phyloP scores from a whole-genome alignment of 2,888 invertebrate species.

The Trachelus iudaicus region DNA sequence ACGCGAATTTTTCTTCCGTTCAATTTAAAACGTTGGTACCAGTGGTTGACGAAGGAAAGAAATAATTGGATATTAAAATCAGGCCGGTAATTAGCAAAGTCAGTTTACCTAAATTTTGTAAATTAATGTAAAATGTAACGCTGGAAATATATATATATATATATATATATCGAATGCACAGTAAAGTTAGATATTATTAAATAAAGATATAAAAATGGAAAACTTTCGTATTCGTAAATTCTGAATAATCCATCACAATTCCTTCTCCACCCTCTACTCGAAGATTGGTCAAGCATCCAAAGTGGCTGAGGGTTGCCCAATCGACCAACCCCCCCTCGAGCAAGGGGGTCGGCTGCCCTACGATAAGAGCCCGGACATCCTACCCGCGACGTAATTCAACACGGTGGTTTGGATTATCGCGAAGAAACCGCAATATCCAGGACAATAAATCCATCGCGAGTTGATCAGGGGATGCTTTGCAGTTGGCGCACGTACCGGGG shows the following conservation, averaged over 20 bases:
- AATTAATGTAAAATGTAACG: not conserved
- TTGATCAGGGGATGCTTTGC: conserved; percentile 52
- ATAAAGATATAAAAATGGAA: not conserved
- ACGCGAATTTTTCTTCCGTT: not conserved
- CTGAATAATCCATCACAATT: not conserved
- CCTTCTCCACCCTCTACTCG: not conserved
- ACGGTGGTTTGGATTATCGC: not conserved
- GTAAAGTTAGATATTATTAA: no score
- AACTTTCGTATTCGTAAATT: not conserved
- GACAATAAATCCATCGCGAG: conserved; percentile 59
- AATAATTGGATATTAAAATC: not conserved
- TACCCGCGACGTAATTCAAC: not conserved
- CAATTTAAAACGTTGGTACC: not conserved
- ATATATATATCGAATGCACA: no score
- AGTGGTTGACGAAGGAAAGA: not conserved
- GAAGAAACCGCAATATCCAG: conserved; percentile 40
- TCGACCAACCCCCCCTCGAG: not conserved
- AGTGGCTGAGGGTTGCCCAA: not conserved
- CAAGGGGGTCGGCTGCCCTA: not conserved
- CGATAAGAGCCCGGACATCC: not conserved
- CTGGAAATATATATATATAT: no score
- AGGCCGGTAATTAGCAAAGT: not conserved
- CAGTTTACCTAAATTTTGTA: not conserved
- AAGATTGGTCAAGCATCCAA: not conserved
- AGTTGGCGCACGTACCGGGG: conserved; percentile 58